Evolutionary conservation across 1,140 invertebrate species (phyloP).

Genomic region (Calycopis cecrops): DNA sequence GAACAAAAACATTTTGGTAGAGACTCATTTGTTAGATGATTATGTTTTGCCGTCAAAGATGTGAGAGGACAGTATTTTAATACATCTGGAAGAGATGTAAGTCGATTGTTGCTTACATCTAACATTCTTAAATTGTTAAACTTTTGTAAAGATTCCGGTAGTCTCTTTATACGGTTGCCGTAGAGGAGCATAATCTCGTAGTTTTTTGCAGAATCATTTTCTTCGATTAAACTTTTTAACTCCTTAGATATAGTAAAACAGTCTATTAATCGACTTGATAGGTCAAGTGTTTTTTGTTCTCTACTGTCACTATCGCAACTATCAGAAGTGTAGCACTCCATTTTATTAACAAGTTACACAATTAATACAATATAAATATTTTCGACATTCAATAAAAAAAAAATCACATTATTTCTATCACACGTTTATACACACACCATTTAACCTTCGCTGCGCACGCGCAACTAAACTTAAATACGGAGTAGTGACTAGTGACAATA

Average conservation of each 20-base stretch:
- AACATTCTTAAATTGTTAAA: conserved; percentile 84
- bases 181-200: conserved; percentile 83
- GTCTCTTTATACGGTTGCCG: conserved; percentile 79
- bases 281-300: conserved; percentile 81
- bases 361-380: neutral
- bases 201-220: conserved; percentile 75
- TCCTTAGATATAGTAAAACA: conserved; percentile 75
- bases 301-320: conserved; percentile 85
- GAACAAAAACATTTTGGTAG: conserved; percentile 89
- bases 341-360: conserved; percentile 39
- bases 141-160: conserved; percentile 75
- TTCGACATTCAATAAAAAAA: conserved; percentile 3
- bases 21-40: conserved; percentile 85
- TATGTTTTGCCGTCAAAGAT: conserved; percentile 91
- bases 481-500: conserved; percentile 28
- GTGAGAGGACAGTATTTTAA: conserved; percentile 82
- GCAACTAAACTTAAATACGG: conserved; percentile 36
- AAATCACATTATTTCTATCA: neutral
- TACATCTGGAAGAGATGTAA: conserved; percentile 84
- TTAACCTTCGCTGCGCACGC: conserved; percentile 33
- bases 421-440: conserved; percentile 14
- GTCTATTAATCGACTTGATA: conserved; percentile 81
- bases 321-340: conserved; percentile 87
- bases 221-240: conserved; percentile 73
- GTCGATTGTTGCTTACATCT: conserved; percentile 92